phyloP scores from a whole-genome alignment of 2,113 vertebrate genomes.

The Pteronura brasiliensis region DNA sequence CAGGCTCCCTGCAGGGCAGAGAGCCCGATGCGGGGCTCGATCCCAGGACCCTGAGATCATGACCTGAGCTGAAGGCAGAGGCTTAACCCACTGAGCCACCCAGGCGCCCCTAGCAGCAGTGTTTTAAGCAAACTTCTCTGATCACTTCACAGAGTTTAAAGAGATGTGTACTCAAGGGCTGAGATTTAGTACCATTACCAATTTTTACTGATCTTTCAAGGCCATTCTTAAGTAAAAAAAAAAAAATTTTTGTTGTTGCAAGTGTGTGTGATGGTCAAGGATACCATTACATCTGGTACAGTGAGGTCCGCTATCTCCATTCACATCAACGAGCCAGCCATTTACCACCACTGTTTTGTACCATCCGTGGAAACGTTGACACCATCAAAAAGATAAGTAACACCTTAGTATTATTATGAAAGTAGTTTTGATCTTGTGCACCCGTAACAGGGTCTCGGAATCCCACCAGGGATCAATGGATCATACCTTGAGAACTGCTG shows the following conservation, averaged over 20 bases:
- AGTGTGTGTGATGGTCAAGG: background rate
- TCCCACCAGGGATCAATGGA: background rate
- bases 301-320: too few species aligned
- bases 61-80: too few species aligned
- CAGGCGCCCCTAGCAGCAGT: background rate
- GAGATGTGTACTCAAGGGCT: background rate
- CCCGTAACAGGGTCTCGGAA: background rate
- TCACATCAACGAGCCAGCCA: background rate
- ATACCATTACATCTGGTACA: rapidly evolving
- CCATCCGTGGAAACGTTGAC: background rate
- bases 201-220: background rate
- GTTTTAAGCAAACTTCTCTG: background rate
- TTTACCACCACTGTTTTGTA: background rate
- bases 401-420: background rate
- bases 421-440: background rate
- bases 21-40: too few species aligned
- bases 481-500: background rate
- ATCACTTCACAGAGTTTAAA: background rate
- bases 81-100: too few species aligned
- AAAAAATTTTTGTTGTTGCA: background rate
- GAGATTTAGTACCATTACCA: background rate
- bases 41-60: too few species aligned
- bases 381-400: background rate
- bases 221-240: background rate
- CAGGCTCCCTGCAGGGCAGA: too few species aligned